These are phyloP conservation scores for Trinectes maculatus DNA, from an alignment of 2,113 vertebrate genomes.

Conservation along the genomic window DNA sequence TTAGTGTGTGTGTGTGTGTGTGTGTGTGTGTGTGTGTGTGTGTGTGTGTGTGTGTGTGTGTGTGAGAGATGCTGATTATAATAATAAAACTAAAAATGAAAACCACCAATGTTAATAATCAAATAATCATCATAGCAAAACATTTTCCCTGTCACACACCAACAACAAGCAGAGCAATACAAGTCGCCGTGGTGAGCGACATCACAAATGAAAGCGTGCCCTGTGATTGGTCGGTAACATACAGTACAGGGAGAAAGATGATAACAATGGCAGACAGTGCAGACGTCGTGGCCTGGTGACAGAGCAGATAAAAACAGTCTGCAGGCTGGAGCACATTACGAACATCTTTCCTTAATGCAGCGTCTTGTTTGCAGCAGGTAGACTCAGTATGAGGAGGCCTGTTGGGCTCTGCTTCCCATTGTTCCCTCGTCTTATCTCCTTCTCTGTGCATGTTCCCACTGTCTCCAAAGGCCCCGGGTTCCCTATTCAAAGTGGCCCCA, in stretches of 20 bases:
- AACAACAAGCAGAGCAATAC: slow-evolving; percentile 12
- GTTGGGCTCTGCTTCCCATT: slow-evolving; percentile 59
- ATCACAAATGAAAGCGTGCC: slow-evolving; percentile 42
- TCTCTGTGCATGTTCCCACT: slow-evolving; percentile 40
- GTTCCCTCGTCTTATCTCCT: slow-evolving; percentile 63
- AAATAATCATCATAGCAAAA: no score
- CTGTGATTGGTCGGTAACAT: slow-evolving; percentile 32
- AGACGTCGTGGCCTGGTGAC: slow-evolving; percentile 13
- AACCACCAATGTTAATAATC: no score
- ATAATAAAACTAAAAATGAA: no score
- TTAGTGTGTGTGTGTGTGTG: no score
- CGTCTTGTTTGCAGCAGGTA: slow-evolving; percentile 55
- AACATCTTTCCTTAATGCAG: slow-evolving; percentile 46
- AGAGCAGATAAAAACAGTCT: slow-evolving; percentile 56
- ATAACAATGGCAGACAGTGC: slow-evolving; percentile 29
- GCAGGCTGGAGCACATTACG: slow-evolving; percentile 42
- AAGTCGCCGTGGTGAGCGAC: slow-evolving; percentile 12
- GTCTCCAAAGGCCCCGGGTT: slow-evolving; percentile 45
- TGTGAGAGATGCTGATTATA: no score
- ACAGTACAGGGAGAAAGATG: slow-evolving; percentile 22
- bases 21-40: no score
- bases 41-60: no score
- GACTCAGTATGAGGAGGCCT: slow-evolving; percentile 40
- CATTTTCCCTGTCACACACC: no score
- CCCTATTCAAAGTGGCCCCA: slow-evolving; percentile 54